Conservation (phyloP, 2,113 vertebrate genomes). For the Donacobius atricapilla region DNA sequence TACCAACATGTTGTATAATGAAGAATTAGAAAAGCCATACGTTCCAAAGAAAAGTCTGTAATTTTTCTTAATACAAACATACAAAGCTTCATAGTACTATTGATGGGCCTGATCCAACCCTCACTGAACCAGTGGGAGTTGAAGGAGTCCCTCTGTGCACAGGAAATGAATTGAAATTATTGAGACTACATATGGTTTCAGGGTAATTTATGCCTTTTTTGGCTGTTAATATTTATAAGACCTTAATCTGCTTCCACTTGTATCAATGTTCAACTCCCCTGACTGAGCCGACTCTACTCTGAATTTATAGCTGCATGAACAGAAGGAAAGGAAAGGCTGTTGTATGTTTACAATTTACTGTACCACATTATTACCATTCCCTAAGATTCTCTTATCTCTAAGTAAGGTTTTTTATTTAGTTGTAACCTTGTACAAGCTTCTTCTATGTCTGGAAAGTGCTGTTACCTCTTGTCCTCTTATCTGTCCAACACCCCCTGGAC, state of each 20-base stretch:
- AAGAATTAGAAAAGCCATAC: constrained; percentile 37
- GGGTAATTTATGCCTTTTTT: constrained; percentile 25
- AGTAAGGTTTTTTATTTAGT: not conserved
- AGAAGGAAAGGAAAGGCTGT: not conserved
- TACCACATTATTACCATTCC: not conserved
- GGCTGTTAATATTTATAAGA: constrained; percentile 30
- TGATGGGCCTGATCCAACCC: constrained; percentile 21
- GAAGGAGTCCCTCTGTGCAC: not conserved
- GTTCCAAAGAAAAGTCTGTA: not conserved
- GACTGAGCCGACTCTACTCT: not conserved
- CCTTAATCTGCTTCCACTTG: constrained; percentile 36
- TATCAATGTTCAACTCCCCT: not conserved
- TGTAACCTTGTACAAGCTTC: not conserved
- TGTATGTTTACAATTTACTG: not conserved
- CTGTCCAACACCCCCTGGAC: not conserved
- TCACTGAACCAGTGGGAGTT: constrained; percentile 21
- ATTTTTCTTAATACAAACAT: constrained; percentile 30
- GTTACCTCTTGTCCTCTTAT: not conserved
- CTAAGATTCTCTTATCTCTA: not conserved
- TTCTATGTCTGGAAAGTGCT: not conserved
- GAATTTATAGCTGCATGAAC: not conserved
- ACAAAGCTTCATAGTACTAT: not conserved
- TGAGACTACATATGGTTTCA: constrained; percentile 29
- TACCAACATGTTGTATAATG: constrained; percentile 22
- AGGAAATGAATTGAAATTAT: constrained; percentile 57